phyloP scores from a whole-genome alignment of 2,113 vertebrate genomes.

The Chloropsis hardwickii region DNA sequence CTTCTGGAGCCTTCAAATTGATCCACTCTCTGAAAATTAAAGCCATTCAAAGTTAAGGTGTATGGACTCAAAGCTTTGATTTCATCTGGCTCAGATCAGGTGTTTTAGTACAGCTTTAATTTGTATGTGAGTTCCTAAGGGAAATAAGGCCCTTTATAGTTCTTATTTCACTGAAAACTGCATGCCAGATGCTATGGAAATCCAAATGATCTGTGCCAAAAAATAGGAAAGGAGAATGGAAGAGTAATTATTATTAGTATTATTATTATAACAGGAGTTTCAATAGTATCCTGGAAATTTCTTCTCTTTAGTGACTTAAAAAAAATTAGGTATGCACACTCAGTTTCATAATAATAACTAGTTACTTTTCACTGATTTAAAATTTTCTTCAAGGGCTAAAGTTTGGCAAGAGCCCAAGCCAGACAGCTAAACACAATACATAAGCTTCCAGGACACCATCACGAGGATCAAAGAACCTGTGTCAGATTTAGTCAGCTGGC shows the following conservation, averaged over 20 bases:
- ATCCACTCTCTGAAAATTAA: not conserved
- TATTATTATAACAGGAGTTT: not conserved
- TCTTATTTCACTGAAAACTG: slow-evolving; percentile 1
- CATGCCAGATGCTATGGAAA: slow-evolving; percentile 41
- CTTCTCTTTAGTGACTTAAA: not conserved
- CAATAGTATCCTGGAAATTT: not conserved
- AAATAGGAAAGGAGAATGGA: not conserved
- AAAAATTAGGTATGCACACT: not conserved
- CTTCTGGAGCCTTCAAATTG: slow-evolving; percentile 2
- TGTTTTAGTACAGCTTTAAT: slow-evolving; percentile 5
- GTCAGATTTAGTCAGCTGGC: not conserved
- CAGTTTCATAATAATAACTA: not conserved
- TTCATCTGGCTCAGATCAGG: slow-evolving; percentile 34
- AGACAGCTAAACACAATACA: not conserved
- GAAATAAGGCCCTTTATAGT: slow-evolving; percentile 21
- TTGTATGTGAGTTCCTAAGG: slow-evolving; percentile 5
- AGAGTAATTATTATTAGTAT: not conserved
- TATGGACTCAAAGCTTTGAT: slow-evolving; percentile 1
- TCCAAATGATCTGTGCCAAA: not conserved
- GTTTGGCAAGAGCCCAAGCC: not conserved
- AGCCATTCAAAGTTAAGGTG: slow-evolving; percentile 5
- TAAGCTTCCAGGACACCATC: not conserved
- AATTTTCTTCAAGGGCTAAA: not conserved
- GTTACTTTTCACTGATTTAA: not conserved
- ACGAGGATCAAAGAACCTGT: not conserved